Base-by-base conservation (phyloP, 2,888 invertebrate species). In the Drosophila macrospina region DNA sequence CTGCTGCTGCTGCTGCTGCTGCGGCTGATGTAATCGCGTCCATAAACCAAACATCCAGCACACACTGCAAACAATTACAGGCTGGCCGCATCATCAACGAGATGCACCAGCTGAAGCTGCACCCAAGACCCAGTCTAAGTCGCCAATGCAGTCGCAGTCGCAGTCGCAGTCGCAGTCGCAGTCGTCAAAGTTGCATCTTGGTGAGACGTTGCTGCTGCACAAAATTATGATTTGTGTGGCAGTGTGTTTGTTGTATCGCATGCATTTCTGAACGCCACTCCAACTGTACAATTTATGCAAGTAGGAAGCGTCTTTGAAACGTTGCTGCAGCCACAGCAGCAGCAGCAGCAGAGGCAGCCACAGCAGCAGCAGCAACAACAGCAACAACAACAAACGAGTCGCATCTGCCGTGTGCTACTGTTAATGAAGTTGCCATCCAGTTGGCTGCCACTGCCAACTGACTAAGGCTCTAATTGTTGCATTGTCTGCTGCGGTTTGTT, bases 21-120 rank as follows among this genome's bases (percentile, higher is more conserved):
- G 59, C 13, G 41, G 83, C 83, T 82, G 84, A 88, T 88, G 82
- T 83, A 82, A 82, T 82, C 73, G 77, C 70, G 67, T 62, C 70
- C 64, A 80, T 80, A 86, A 86, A 60, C 50, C 86, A 70, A 83
- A 64, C 70, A 83, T 66, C 55, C 60, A 28, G 52, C 44, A 52
- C 44, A 32, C 20, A 37, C 20, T 74, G 63, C 71, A 86, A 83
- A 88, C 82, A 83, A 86, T 83, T 88, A 86, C 74, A 63, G 45
- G 45, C 57, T 36, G 55, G 60, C 45, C 56, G 39, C 64, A 76
- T 34, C 55, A 39, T 41, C 62, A 48, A 6, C 45, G 20, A 20
- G 30, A 45, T 52, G 57, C 28, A 32, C 24, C 71, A 59, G 13
- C 59, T 32, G 24, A 30, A 48, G 55, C 64, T 77, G 74, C 74